Base-by-base conservation (phyloP, 2,888 invertebrate genomes). In the Cryptophagus acutangulus region DNA sequence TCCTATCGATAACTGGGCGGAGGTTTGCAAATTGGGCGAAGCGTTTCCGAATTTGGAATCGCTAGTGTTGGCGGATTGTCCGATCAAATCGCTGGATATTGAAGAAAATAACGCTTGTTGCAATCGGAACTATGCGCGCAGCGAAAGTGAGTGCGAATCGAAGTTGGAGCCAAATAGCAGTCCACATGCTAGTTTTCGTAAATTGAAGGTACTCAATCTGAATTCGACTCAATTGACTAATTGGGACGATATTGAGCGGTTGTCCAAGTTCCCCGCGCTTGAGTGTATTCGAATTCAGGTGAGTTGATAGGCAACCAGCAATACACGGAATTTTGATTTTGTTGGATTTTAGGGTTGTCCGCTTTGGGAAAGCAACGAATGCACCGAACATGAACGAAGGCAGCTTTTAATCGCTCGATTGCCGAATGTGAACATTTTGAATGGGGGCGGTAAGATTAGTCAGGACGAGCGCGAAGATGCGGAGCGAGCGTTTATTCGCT, bases 401-500 rank as follows among this genome's bases (percentile, higher is more conserved):
- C 84, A 93, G 66, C 75, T 93, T 41, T 71, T 93, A 37, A 87
- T 95, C 34, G 93, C 93, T 8, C 77, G 93, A 47, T 73, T 95
- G 45, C 92, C 93, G 25, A 86, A 84, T 65, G 82, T 94, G 31
- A 77, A 80, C 49, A 86, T 86, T 37, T 72, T 95, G 28, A 95
- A 95, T 71, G 94, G 94, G 1, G 93, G 94, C 40, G 88, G 87
- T 12, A 78, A 78, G 9, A 89, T 95, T 52, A 81, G 82, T 20
- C 76, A 75, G 0, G 86, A 87, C 54, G 95, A 95, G 66, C 76
- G 93, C 41, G 92, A 93, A 67, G 87, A 91, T 61, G 88, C 94
- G 9, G 95, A 95, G 67, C 75, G 94, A 44, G 89, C 92, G 49
- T 95, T 94, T 69, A 89, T 95, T 55, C 77, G 95, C 43, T 84